Evolutionary conservation across 2,113 vertebrate genomes (phyloP).

Genomic region (Archocentrus centrarchus): DNA sequence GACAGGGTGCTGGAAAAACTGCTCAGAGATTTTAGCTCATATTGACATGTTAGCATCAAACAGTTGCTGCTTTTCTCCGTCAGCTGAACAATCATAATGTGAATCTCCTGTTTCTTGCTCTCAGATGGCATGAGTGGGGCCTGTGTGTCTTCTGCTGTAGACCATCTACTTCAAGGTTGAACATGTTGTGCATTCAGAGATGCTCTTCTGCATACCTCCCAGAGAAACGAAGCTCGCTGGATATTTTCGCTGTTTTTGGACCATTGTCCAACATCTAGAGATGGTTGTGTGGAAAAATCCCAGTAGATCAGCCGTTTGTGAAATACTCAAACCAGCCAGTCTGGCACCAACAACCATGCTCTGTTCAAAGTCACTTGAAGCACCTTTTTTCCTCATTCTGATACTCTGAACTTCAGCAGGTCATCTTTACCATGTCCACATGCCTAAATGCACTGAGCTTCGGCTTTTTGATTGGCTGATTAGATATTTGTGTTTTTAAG

Average conservation of each 20-base stretch:
- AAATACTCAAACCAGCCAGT: too few relatives aligned
- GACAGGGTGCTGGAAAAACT: too few relatives aligned
- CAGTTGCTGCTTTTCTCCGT: too few relatives aligned
- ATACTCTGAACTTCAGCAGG: neutral
- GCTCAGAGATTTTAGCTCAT: too few relatives aligned
- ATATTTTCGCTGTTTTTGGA: neutral
- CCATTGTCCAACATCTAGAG: neutral
- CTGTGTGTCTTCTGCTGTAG: neutral
- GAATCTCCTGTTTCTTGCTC: neutral
- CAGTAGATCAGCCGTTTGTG: too few relatives aligned
- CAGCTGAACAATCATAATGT: neutral
- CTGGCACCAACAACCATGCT: too few relatives aligned
- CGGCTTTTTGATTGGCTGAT: neutral
- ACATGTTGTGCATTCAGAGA: neutral
- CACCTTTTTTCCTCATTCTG: neutral
- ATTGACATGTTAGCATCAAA: too few relatives aligned
- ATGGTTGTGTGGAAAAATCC: neutral
- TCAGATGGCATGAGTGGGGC: neutral
- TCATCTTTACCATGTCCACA: neutral
- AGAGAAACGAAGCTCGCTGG: neutral
- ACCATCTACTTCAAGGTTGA: neutral
- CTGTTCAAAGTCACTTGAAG: neutral
- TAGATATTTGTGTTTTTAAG: neutral
- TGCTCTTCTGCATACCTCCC: neutral
- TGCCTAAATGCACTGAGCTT: neutral